Evolutionary conservation across 2,113 vertebrate species (phyloP), one percentile per base, ranked within the genome.

Genomic region (Neolamprologus brichardi): DNA sequence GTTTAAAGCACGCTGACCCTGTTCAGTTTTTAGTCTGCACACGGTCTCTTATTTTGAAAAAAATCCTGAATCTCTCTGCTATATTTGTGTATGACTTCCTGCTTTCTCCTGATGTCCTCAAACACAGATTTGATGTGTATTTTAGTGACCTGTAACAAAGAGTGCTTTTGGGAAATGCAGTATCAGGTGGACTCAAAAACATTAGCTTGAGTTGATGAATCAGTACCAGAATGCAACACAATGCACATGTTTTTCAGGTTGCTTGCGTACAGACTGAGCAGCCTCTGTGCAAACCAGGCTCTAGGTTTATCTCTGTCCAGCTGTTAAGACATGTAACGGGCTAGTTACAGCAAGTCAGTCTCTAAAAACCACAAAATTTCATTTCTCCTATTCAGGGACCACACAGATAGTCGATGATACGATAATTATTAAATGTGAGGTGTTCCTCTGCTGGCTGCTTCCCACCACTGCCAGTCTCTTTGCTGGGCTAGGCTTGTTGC

Each of bases 371-470:
- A 32, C 72, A 32, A 51, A n/a, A 30, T 51, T 8, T 51, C 1
- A 77, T 51, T 77, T 77, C 44, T 77, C 46, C 11, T n/a, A 49
- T 51, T 77, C 17, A 51, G 41, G 72, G 44, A 77, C 72, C 44
- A 77, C 72, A 77, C 72, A 77, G n/a, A 77, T 32, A 77, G 25
- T 77, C 72, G 2, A 49, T 77, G 10, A 51, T 49, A 32, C 13
- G 17, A 77, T 77, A 77, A 77, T 51, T 77, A 51, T 77, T 51
- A 32, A n/a, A 77, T 18, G 39, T n/a, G 44, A 77, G 72, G 44
- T 51, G 44, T 51, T 30, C 44, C 72, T 77, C 72, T 51, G 72
- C 17, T 51, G 72, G 4, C 10, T 51, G 72, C 17, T 51, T 77
- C 44, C 72, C 44, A 51, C 17, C 28, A 30, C 17, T 77, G 72